Base-by-base conservation (phyloP, 2,797 vertebrate genomes). In the Pelodytes ibericus region DNA sequence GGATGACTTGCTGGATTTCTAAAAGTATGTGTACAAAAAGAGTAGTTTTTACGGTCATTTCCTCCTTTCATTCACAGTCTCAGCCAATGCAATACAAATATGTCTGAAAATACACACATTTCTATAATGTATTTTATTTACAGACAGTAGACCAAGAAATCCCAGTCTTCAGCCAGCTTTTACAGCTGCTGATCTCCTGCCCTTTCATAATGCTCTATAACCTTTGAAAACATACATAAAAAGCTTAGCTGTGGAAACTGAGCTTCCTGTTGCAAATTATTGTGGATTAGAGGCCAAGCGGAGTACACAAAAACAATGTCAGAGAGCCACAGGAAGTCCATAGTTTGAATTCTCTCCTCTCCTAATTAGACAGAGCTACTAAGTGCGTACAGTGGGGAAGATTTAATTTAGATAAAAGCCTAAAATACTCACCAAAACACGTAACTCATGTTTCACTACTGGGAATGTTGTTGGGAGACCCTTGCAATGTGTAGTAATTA, bases 261-360 rank as follows among this genome's bases (percentile, higher is more conserved):
- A 51, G 53, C 75, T 71, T 77, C 75, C 68, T 77, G 60, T 66
- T 71, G 26, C 61, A 77, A 77, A 71, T 72, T 47, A 66, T 65
- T 65, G 68, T 47, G 60, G 75, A 59, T 71, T 59, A 49, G 29
- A 72, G 53, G 63, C 75, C 61, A 65, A 58, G 51, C 51, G 60
- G 65, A 71, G 61, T 36, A 22, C 61, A 75, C 57, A 69, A 75
- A 59, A 53, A 62, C 65, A 69, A 56, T 18, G 33, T 15, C 57
- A 56, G 57, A n/a, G 16, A 29, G 24, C n/a, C 44, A 18, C 65
- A 69, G 74, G 65, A 75, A 51, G 57, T 66, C n/a, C 13, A 58
- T 18, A 11, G 15, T 67, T 61, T 49, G 13, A 6, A 68, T 36
- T 27, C 51, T 16, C 26, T 30, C 15, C 25, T 51, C 61, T 61